Base-by-base conservation (phyloP, 2,797 vertebrate genomes). In the Orientallactaga sibirica region DNA sequence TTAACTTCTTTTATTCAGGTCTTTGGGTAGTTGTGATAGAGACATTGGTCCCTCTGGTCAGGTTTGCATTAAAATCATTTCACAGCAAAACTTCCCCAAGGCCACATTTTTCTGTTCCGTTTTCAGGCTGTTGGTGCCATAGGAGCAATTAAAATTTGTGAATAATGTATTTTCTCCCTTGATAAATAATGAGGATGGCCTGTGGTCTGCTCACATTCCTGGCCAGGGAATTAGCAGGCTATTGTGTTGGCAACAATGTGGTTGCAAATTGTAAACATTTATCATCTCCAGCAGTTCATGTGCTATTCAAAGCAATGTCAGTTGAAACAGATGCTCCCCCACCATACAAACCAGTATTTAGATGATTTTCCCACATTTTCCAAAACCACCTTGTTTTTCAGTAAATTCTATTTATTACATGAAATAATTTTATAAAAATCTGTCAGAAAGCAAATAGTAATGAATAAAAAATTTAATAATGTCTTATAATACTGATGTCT, bases 91-190 rank as follows among this genome's bases (percentile, higher is more conserved):
- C 88, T 97, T 95, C 95, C 96, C 95, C 68, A 77, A 95, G 92
- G 94, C 91, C 71, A 33, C 24, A 92, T 95, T 95, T 95, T 97
- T 90, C 90, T 91, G 78, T 88, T 95, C 97, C 93, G 86, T 95
- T 96, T 97, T 96, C 90, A 91, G 92, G 88, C 73, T 87, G 74
- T 86, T 92, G 86, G 86, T 96, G 78, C 92, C 93, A 95, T 10
- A 78, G 93, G 91, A 96, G 71, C 96, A 95, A 96, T 97, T 96
- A 97, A 97, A 97, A 97, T 94, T 85, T 68, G 94, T 96, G 96
- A 96, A 95, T 95, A 96, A 96, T 97, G 86, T 80, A 86, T 93
- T 86, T 83, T 70, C 92, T 67, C 79, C 58, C 90, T 93, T 93
- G 96, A 95, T 95, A 96, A 97, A 95, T 95, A 92, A 92, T 75